Evolutionary conservation across 2,113 vertebrate genomes (phyloP).

Genomic region (Scomber colias): DNA sequence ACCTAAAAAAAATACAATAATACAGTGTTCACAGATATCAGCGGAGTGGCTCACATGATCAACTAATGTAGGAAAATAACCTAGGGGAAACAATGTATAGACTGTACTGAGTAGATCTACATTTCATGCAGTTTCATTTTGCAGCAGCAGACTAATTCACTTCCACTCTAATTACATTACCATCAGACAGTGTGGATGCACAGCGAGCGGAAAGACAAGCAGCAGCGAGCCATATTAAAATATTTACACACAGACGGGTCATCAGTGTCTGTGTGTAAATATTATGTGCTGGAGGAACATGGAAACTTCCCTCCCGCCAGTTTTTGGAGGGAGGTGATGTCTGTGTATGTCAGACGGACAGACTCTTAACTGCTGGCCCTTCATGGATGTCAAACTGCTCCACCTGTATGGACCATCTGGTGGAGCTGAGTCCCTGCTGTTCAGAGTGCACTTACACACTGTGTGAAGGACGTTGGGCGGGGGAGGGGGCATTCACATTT

Average conservation of each 20-base stretch:
- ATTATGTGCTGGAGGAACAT: background rate
- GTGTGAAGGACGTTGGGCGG: slow-evolving; percentile 47
- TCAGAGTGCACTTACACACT: slow-evolving; percentile 36
- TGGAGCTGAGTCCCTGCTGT: slow-evolving; percentile 48
- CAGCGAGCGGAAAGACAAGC: background rate
- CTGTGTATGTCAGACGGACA: slow-evolving; percentile 28
- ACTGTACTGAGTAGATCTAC: background rate
- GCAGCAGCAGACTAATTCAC: background rate
- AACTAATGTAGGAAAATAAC: too few relatives aligned
- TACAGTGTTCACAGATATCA: too few relatives aligned
- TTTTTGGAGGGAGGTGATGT: slow-evolving; percentile 21
- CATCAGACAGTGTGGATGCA: background rate
- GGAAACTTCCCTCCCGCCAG: background rate
- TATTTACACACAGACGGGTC: background rate
- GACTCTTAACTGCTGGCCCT: slow-evolving; percentile 49
- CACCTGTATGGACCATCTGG: slow-evolving; percentile 70
- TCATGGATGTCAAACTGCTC: slow-evolving; percentile 50
- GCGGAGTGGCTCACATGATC: too few relatives aligned
- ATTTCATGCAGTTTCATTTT: background rate
- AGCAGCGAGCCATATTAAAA: background rate
- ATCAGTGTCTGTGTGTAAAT: too few relatives aligned
- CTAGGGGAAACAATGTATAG: too few relatives aligned
- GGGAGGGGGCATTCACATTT: background rate
- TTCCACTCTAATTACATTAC: background rate
- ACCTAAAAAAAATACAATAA: too few relatives aligned